Evolutionary conservation across 2,113 vertebrate species (phyloP).

Genomic region (Notothenia coriiceps): DNA sequence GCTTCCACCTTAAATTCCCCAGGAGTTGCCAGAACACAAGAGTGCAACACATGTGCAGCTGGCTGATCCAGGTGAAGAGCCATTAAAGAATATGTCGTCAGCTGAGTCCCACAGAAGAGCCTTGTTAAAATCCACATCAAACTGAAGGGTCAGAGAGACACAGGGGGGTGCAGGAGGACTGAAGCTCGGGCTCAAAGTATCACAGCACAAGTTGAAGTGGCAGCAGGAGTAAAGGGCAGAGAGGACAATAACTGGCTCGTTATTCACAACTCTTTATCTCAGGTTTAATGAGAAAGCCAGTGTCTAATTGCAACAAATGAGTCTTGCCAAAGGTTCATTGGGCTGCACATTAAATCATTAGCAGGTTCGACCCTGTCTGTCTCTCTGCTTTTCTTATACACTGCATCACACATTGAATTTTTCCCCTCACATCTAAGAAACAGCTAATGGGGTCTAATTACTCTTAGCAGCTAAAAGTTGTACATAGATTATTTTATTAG

Average conservation of each 20-base stretch:
- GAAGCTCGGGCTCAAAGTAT: conserved; percentile 13
- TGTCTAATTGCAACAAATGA: conserved; percentile 70
- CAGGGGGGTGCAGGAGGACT: background rate
- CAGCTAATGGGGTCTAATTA: background rate
- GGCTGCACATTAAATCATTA: conserved; percentile 54
- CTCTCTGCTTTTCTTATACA: background rate
- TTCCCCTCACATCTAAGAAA: background rate
- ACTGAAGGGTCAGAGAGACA: conserved; percentile 17
- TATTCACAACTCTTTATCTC: conserved; percentile 72
- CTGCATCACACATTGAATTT: background rate
- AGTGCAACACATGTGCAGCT: conserved; percentile 2
- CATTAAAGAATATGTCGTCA: background rate
- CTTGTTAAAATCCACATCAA: conserved; percentile 36
- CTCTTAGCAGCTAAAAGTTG: background rate
- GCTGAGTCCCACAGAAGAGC: conserved; percentile 5
- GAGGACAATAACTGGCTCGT: conserved; percentile 42
- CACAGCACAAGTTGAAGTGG: conserved; percentile 57
- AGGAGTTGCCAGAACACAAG: background rate
- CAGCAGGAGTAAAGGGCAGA: conserved; percentile 28
- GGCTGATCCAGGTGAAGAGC: background rate
- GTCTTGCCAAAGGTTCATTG: conserved; percentile 46
- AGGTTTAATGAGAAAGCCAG: conserved; percentile 54
- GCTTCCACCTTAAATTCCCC: background rate
- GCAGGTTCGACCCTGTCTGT: conserved; percentile 3
- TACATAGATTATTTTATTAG: too few relatives aligned